These are phyloP conservation scores for Drosophila takahashii DNA, from an alignment of 1,140 invertebrate species.

Conservation along the genomic window DNA sequence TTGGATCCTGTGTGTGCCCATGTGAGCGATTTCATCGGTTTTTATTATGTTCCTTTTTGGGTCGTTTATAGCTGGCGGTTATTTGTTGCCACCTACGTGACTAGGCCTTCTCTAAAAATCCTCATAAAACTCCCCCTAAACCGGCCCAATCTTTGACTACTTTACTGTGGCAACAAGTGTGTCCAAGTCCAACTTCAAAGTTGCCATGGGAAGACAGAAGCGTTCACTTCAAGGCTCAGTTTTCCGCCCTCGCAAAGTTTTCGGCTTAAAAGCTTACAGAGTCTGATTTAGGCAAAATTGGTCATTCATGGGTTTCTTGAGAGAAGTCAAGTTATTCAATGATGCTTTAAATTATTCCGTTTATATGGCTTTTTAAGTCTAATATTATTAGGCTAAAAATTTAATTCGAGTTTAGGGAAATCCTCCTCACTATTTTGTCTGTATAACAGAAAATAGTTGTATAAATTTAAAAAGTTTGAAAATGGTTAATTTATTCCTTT, in stretches of 20 bases:
- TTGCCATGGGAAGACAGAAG: slow-evolving; percentile 17
- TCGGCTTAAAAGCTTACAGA: slow-evolving; percentile 42
- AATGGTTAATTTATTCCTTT: neutral
- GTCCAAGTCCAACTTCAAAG: slow-evolving; percentile 44
- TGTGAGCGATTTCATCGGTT: slow-evolving; percentile 45
- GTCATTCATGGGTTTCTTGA: slow-evolving; percentile 17
- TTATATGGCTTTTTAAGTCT: neutral
- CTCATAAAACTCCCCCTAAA: neutral
- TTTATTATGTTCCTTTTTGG: slow-evolving; percentile 36
- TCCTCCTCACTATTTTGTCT: no score
- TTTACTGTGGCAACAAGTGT: slow-evolving; percentile 48
- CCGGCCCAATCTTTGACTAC: slow-evolving; percentile 4
- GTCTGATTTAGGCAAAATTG: slow-evolving; percentile 29
- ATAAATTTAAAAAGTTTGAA: no score
- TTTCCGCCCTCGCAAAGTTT: slow-evolving; percentile 25
- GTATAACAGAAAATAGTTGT: no score
- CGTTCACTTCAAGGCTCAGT: slow-evolving; percentile 32
- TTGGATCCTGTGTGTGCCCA: slow-evolving; percentile 19
- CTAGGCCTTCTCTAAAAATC: slow-evolving; percentile 14
- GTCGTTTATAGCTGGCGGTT: slow-evolving; percentile 56
- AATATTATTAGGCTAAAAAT: neutral
- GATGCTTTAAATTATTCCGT: neutral
- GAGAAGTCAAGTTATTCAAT: slow-evolving; percentile 5
- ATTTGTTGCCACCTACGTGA: slow-evolving; percentile 77
- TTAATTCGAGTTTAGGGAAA: neutral